Conservation (phyloP, 2,113 vertebrate species). For the Theristicus caerulescens region DNA sequence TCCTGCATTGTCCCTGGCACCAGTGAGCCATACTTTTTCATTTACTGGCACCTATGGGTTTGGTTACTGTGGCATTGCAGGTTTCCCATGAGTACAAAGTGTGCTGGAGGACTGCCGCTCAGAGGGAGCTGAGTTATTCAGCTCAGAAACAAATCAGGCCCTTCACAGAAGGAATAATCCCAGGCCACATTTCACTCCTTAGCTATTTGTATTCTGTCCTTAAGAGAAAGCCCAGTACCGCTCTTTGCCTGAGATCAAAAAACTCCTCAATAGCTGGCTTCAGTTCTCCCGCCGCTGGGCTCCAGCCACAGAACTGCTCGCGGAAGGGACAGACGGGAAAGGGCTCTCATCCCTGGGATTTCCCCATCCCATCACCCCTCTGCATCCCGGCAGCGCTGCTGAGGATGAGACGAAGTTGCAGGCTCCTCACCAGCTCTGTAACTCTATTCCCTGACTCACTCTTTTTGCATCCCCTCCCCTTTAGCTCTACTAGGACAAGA, state of each 20-base stretch:
- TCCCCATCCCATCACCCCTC: not conserved
- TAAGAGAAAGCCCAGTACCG: not conserved
- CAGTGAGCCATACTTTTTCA: not conserved
- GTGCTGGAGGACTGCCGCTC: not conserved
- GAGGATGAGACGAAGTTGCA: not conserved
- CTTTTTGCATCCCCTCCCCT: not conserved
- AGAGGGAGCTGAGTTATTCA: not conserved
- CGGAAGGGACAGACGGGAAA: not conserved
- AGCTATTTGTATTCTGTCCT: constrained; percentile 38
- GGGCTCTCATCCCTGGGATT: not conserved
- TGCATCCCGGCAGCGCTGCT: not conserved
- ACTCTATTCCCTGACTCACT: not conserved
- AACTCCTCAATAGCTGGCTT: constrained; percentile 26
- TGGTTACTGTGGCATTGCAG: not conserved
- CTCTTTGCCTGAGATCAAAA: constrained; percentile 35
- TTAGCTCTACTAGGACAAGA: not conserved
- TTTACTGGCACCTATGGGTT: not conserved
- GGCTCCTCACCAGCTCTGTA: not conserved
- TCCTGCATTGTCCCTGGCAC: not conserved
- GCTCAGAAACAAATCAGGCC: not conserved
- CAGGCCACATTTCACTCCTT: constrained; percentile 37
- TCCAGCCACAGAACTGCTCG: not conserved
- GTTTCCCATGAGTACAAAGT: not conserved
- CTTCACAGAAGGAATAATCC: constrained; percentile 21
- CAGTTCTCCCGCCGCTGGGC: not conserved